Base-by-base conservation (phyloP, 2,113 vertebrate species). In the Echinops telfairi region DNA sequence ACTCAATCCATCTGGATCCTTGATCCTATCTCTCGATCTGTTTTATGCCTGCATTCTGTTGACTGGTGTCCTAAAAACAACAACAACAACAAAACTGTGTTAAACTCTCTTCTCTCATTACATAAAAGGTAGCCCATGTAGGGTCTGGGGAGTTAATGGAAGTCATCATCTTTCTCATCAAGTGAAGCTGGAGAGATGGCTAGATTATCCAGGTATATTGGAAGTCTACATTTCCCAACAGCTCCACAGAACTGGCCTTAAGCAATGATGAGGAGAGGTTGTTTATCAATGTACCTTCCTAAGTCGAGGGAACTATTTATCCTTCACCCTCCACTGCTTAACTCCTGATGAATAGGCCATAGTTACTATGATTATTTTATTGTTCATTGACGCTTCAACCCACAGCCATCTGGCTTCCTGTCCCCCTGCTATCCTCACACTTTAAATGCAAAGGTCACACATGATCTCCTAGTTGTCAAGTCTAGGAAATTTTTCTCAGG, bases 221-320 rank as follows among this genome's bases (percentile, higher is more conserved):
- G 12, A 29, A 36, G 17, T 19, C 10, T 16, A 0, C 29, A 11
- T 12, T 81, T 27, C 62, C 38, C 3, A 1, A 77, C 14, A 20
- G 17, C 2, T 75, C 75, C 22, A 33, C 12, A 79, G 64, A 83
- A 17, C 40, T 58, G 62, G 15, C 23, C 31, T 82, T 91, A 86
- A 86, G 60, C 73, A 83, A 83, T 57, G 53, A 0, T 60, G 40
- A 12, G 47, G 22, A 43, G 17, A 33, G n/a, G 23, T 25, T 43
- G 7, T 83, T 68, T 62, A 71, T 25, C 53, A 22, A 23, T 80
- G 23, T 57, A 82, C 36, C 57, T 43, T 31, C 40, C 31, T 40
- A 76, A 71, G 83, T 8, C 71, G 64, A 71, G 10, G 12, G 17
- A 38, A 15, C 20, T 12, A 16, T 38, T 77, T 85, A 31, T 15